Evolutionary conservation across 2,113 vertebrate species (phyloP).

Genomic region (Ellobius talpinus): DNA sequence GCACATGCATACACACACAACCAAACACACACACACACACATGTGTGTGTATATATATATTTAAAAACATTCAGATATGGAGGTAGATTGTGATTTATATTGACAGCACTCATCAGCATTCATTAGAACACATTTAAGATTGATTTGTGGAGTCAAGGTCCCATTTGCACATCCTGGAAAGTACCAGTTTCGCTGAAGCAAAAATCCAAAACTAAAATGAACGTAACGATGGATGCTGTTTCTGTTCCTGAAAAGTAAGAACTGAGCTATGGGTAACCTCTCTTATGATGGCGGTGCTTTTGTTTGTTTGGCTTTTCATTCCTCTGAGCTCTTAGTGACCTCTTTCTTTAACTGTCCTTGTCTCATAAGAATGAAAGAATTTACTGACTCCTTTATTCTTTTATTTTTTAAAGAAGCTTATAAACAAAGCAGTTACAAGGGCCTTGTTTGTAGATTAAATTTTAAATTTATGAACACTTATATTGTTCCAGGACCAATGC

Average conservation of each 20-base stretch:
- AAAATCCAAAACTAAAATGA: background rate
- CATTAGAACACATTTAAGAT: background rate
- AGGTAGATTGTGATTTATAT: background rate
- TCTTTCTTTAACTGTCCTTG: conserved; percentile 1
- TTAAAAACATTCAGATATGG: background rate
- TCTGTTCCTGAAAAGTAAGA: background rate
- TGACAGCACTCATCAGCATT: background rate
- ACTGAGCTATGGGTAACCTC: background rate
- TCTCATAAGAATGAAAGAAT: background rate
- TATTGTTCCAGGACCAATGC: background rate
- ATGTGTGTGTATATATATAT: background rate
- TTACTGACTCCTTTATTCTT: background rate
- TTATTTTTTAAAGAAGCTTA: background rate
- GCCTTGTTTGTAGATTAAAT: background rate
- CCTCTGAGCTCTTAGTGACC: background rate
- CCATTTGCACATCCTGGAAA: background rate
- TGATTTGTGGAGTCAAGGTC: background rate
- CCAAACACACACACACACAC: background rate
- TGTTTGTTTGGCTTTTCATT: background rate
- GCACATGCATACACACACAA: background rate
- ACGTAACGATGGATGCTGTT: background rate
- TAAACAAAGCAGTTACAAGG: background rate
- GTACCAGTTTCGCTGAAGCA: background rate
- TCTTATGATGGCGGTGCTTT: background rate
- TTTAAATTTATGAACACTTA: background rate